Evolutionary conservation across 2,113 vertebrate genomes (phyloP), one percentile per base, ranked within the genome.

Genomic region (Eulemur macaco): DNA sequence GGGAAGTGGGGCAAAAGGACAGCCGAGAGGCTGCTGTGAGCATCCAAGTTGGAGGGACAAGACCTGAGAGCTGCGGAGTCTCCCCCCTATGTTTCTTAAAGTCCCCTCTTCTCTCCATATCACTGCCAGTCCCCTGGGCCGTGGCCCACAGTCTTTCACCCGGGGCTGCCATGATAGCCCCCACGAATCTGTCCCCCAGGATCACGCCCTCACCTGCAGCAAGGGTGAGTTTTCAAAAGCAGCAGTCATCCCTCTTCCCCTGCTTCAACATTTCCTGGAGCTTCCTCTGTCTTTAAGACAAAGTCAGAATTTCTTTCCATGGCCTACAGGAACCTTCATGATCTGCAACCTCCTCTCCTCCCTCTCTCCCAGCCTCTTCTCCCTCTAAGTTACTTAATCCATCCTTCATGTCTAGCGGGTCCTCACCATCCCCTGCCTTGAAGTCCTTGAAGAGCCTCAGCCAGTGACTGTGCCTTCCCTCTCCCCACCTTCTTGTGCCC

Each of bases 181-280:
- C 4, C 0, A 11, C 6, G n/a, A 21, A 34, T 2, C 21, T 52
- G 29, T 13, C 17, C 15, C 10, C 37, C 34, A n/a, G 23, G 6
- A 34, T 56, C 69, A 74, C 31, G 25, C 1, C 7, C 69, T 94
- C n/a, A 7, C 14, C 21, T 13, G 63, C 12, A 47, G n/a, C 69
- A 34, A 64, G 8, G 7, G 17, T 27, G 3, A 37, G 3, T 69
- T 68, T 56, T 58, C 50, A 7, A 45, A 37, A 3, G 17, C 21
- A 47, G 12, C 20, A 25, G 21, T 74, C 29, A 47, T 27, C 27
- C 80, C 63, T 83, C 11, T 31, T 74, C 25, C 29, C 31, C 77
- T 93, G 37, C 37, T 17, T 20, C 60, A 23, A 91, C 3, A 27
- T 29, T 63, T 74, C 47, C 50, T 34, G 3, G 25, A 27, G 21